Conservation (phyloP, 2,113 vertebrate species). For the Scomber scombrus region DNA sequence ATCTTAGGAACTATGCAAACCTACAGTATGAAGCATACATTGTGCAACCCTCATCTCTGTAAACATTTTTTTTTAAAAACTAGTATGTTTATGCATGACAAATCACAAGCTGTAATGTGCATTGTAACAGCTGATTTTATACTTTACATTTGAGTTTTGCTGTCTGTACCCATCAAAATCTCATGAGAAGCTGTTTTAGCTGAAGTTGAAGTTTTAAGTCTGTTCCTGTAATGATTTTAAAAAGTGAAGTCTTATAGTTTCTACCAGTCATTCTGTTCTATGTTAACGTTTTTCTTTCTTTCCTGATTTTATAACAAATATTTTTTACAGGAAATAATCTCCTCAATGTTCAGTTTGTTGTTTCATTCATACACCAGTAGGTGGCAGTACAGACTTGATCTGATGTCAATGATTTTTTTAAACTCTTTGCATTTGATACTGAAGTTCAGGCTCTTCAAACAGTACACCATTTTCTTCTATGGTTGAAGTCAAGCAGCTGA, state of each 20-base stretch:
- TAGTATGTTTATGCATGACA: slow-evolving; percentile 68
- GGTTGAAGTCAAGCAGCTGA: slow-evolving; percentile 17
- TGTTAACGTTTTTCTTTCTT: not conserved
- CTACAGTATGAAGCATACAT: slow-evolving; percentile 40
- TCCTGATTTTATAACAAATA: not conserved
- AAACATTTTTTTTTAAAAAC: no score
- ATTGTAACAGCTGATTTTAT: slow-evolving; percentile 21
- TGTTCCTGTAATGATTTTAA: slow-evolving; percentile 9
- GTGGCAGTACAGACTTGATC: slow-evolving; percentile 50
- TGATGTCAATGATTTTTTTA: not conserved
- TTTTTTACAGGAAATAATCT: not conserved
- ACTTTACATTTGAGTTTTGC: slow-evolving; percentile 16
- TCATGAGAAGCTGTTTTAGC: not conserved
- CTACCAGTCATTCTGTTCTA: slow-evolving; percentile 1
- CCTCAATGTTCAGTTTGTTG: not conserved
- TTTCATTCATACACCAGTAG: slow-evolving; percentile 47
- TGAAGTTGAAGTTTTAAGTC: not conserved
- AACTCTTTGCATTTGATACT: not conserved
- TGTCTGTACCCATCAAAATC: slow-evolving; percentile 10
- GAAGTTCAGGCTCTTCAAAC: slow-evolving; percentile 23
- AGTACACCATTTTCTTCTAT: slow-evolving; percentile 7
- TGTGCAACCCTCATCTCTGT: slow-evolving; percentile 27
- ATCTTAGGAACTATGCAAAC: slow-evolving; percentile 75
- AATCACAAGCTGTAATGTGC: slow-evolving; percentile 32
- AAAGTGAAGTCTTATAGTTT: slow-evolving; percentile 15